Percentiles rank a stretch among this genome's conserved stretches.
Evolutionary conservation across 2,113 vertebrate genomes (phyloP).

Genomic region (Neoarius graeffei): DNA sequence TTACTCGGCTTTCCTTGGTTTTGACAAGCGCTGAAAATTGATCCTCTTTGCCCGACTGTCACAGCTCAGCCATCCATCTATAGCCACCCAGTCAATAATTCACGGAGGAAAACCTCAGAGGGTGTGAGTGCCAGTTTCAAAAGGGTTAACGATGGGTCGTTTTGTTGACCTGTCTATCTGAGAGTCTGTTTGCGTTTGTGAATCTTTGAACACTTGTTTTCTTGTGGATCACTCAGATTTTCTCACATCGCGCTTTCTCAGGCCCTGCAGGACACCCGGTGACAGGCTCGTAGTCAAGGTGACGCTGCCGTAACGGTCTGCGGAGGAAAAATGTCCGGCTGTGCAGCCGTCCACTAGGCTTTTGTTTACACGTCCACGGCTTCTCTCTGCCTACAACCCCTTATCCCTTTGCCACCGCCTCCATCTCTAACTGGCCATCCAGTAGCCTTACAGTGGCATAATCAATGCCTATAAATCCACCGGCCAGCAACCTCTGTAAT

Average conservation of each 20-base stretch:
- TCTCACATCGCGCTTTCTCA: slow-evolving; percentile 31
- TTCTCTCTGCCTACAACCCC: neutral
- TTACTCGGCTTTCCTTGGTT: slow-evolving; percentile 44
- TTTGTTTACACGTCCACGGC: slow-evolving; percentile 48
- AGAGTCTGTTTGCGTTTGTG: slow-evolving; percentile 17
- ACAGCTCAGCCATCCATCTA: slow-evolving; percentile 40
- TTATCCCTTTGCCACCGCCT: neutral
- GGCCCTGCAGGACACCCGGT: slow-evolving; percentile 42
- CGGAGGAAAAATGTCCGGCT: slow-evolving; percentile 48
- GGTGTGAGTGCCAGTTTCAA: neutral
- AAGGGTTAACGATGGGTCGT: slow-evolving; percentile 15
- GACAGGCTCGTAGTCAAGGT: slow-evolving; percentile 57
- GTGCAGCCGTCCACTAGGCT: slow-evolving; percentile 32
- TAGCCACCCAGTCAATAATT: slow-evolving; percentile 46
- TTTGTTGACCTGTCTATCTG: neutral
- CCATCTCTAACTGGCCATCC: neutral
- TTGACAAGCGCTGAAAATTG: slow-evolving; percentile 51
- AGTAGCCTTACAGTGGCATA: slow-evolving; percentile 37
- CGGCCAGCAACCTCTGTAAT: slow-evolving; percentile 53
- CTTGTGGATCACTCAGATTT: slow-evolving; percentile 21
- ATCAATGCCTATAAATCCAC: slow-evolving; percentile 60
- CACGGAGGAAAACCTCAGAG: slow-evolving; percentile 26
- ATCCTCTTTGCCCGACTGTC: slow-evolving; percentile 48
- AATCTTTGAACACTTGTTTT: slow-evolving; percentile 20
- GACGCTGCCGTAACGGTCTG: slow-evolving; percentile 37